phyloP scores from a whole-genome alignment of 2,797 vertebrate species.

The Steatocranus sp. region DNA sequence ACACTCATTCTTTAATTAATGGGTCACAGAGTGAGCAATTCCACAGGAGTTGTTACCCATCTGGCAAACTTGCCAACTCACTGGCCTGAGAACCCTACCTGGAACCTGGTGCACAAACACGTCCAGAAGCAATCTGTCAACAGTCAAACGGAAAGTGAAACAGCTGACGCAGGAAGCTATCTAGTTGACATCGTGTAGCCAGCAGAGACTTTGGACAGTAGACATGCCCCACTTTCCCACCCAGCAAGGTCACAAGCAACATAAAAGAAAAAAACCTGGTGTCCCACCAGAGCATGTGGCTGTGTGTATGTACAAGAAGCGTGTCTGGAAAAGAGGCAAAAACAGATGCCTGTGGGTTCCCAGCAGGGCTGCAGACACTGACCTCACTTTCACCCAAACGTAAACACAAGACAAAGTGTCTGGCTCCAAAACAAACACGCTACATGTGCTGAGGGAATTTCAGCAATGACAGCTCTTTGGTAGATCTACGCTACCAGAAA shows the following conservation, averaged over 20 bases:
- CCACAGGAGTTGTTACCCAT: background rate
- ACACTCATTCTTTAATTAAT: background rate
- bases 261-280: background rate
- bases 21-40: background rate
- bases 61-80: background rate
- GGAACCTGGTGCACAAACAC: background rate
- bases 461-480: background rate
- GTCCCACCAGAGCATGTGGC: constrained; percentile 6
- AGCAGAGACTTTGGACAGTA: constrained; percentile 37
- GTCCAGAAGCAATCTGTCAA: background rate
- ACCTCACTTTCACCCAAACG: constrained; percentile 53
- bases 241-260: constrained; percentile 17
- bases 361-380: constrained; percentile 47
- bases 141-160: background rate
- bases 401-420: constrained; percentile 53
- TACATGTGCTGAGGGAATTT: constrained; percentile 33
- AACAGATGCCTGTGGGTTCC: constrained; percentile 58
- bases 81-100: background rate
- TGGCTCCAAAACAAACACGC: constrained; percentile 53
- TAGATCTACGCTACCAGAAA: background rate
- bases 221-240: constrained; percentile 29
- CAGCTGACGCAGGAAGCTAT: background rate
- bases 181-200: background rate
- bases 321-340: constrained; percentile 34
- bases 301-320: background rate